These are phyloP conservation scores for Ips nitidus DNA, from an alignment of 1,140 invertebrate species.

Conservation along the genomic window DNA sequence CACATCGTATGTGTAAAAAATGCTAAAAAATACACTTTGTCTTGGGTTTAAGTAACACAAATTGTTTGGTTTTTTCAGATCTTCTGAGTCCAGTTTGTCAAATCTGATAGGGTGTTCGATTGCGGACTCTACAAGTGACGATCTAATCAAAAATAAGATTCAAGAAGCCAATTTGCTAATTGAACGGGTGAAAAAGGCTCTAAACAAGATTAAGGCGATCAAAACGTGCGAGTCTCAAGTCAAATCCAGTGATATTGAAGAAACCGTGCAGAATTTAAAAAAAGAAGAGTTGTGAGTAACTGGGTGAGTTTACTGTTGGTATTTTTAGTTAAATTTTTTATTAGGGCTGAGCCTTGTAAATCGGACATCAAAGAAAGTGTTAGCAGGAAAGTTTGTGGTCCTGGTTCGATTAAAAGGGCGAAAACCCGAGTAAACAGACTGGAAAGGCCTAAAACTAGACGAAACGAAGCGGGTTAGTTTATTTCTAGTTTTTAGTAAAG, in stretches of 20 bases:
- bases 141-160: constrained; percentile 32
- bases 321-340: too few species aligned
- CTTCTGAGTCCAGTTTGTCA: too few species aligned
- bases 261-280: constrained; percentile 20
- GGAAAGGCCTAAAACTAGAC: constrained; percentile 25
- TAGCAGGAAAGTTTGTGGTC: too few species aligned
- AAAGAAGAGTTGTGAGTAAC: not conserved
- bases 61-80: too few species aligned
- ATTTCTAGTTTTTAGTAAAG: constrained; percentile 1
- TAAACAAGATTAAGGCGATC: constrained; percentile 33
- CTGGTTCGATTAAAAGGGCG: too few species aligned
- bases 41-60: too few species aligned
- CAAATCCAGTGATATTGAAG: constrained; percentile 21
- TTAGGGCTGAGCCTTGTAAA: too few species aligned
- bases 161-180: constrained; percentile 38
- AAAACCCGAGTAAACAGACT: too few species aligned
- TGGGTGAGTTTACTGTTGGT: too few species aligned
- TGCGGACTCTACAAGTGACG: not conserved
- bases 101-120: not conserved
- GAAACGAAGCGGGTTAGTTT: constrained; percentile 22
- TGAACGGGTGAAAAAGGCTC: constrained; percentile 27
- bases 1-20: too few species aligned
- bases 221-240: not conserved
- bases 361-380: too few species aligned
- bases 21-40: too few species aligned